Evolutionary conservation across 2,797 vertebrate species (phyloP).

Genomic region (Leptodactylus fallax): DNA sequence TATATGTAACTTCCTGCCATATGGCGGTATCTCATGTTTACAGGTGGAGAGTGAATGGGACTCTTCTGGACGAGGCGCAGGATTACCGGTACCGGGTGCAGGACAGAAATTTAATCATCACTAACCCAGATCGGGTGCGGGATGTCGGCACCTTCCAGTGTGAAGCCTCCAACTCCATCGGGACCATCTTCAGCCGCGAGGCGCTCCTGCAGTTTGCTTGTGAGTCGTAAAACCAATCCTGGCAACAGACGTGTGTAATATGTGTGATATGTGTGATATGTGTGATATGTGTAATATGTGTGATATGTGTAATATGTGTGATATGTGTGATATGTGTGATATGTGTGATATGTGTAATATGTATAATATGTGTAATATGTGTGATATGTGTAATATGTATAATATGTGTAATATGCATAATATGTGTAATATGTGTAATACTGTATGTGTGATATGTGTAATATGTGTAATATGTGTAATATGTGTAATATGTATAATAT

Average conservation of each 20-base stretch:
- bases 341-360: too few species aligned
- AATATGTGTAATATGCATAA: too few species aligned
- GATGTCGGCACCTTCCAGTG: constrained; percentile 94
- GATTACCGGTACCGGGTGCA: constrained; percentile 90
- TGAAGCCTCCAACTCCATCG: constrained; percentile 90
- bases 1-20: background rate
- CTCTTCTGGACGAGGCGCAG: constrained; percentile 82
- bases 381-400: too few species aligned
- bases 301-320: too few species aligned
- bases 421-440: too few species aligned
- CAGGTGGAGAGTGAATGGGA: constrained; percentile 96
- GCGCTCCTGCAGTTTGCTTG: constrained; percentile 94
- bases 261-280: too few species aligned
- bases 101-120: constrained; percentile 92
- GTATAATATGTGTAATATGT: too few species aligned
- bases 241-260: background rate
- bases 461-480: too few species aligned
- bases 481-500: too few species aligned
- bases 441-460: too few species aligned
- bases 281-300: too few species aligned
- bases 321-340: too few species aligned
- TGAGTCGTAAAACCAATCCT: constrained; percentile 76
- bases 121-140: constrained; percentile 87
- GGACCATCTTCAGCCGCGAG: constrained; percentile 92
- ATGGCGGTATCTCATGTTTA: constrained; percentile 31